Percentiles rank a stretch among this genome's conserved stretches.
These are phyloP conservation scores for Stegastes partitus DNA, from an alignment of 2,113 vertebrate genomes.

Conservation along the genomic window DNA sequence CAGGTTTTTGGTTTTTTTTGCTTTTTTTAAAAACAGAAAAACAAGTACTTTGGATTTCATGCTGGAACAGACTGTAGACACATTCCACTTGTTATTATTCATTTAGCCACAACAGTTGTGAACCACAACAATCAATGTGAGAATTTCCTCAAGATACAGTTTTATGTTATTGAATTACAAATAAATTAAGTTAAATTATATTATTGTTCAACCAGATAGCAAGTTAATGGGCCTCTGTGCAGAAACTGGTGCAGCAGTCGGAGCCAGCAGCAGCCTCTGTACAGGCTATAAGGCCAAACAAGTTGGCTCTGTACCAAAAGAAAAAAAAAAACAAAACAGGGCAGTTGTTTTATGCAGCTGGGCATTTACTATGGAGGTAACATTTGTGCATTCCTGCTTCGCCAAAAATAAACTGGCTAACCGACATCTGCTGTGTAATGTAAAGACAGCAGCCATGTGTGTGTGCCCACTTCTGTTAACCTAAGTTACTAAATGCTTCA, in stretches of 20 bases:
- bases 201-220: slow-evolving; percentile 9
- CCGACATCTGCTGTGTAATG: slow-evolving; percentile 62
- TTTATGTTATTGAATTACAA: not conserved
- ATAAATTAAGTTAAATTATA: not conserved
- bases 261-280: slow-evolving; percentile 27
- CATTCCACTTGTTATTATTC: not conserved
- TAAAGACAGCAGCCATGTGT: slow-evolving; percentile 45
- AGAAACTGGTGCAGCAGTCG: not conserved
- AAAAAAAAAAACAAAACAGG: slow-evolving; percentile 16
- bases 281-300: slow-evolving; percentile 36
- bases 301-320: slow-evolving; percentile 35
- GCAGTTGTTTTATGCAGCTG: slow-evolving; percentile 62
- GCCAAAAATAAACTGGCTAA: slow-evolving; percentile 67
- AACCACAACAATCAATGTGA: not conserved
- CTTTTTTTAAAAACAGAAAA: not conserved
- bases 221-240: slow-evolving; percentile 5
- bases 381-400: slow-evolving; percentile 69
- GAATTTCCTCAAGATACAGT: not conserved
- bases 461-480: slow-evolving; percentile 31
- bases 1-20: not conserved
- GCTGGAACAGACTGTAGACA: not conserved
- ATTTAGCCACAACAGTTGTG: not conserved
- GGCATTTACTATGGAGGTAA: slow-evolving; percentile 46
- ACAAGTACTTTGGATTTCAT: not conserved
- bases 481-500: slow-evolving; percentile 25